These are phyloP conservation scores for Rallus crepitans DNA, from an alignment of 2,797 vertebrate genomes.

Conservation along the genomic window DNA sequence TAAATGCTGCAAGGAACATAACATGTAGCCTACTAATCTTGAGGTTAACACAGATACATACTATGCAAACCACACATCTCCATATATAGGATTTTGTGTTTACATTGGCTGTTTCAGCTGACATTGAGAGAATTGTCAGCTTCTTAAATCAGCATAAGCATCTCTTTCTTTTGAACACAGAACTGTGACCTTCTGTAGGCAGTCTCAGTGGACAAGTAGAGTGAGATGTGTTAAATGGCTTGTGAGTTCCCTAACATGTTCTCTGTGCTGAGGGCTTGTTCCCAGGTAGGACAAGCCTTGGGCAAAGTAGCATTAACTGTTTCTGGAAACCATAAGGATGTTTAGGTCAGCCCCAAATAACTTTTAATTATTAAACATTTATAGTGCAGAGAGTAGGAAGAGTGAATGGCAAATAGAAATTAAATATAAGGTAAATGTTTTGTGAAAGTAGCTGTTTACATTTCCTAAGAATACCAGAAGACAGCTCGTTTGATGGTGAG, in stretches of 20 bases:
- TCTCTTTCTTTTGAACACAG: neutral
- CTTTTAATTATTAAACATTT: neutral
- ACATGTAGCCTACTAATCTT: neutral
- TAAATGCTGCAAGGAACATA: neutral
- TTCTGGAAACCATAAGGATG: neutral
- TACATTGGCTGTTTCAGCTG: neutral
- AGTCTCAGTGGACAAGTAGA: neutral
- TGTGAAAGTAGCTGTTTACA: neutral
- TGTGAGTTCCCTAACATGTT: neutral
- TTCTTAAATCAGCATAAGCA: neutral
- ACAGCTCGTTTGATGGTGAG: neutral
- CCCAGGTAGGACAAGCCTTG: neutral
- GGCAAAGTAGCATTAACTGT: neutral
- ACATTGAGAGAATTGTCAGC: neutral
- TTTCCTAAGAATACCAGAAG: neutral
- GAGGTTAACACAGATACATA: neutral
- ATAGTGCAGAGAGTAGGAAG: no score
- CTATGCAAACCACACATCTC: neutral
- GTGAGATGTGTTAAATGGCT: neutral
- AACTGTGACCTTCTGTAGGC: neutral
- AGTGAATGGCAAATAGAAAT: neutral
- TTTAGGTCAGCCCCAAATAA: neutral
- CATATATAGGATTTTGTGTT: neutral
- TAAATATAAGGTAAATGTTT: neutral
- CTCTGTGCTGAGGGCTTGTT: neutral